phyloP scores from a whole-genome alignment of 1,140 invertebrate species.

The Drosophila pruinosa region DNA sequence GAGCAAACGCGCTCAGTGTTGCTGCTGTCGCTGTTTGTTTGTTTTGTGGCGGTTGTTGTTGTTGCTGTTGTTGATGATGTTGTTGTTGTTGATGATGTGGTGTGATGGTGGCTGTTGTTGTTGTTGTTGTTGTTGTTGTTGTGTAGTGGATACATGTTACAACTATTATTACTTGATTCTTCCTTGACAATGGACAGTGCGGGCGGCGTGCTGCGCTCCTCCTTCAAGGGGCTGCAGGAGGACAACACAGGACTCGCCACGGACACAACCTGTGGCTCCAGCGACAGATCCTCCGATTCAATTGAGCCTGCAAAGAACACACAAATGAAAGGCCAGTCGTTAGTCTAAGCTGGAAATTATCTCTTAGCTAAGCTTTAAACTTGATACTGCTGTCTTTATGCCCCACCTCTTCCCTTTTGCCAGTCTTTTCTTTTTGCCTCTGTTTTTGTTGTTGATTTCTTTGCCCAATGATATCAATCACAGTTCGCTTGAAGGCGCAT shows the following conservation, averaged over 20 bases:
- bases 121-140: conserved; percentile 78
- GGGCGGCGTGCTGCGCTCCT: conserved; percentile 84
- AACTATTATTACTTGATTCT: conserved; percentile 88
- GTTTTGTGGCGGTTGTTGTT: conserved; percentile 60
- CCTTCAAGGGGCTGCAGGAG: conserved; percentile 85
- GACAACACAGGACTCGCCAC: conserved; percentile 83
- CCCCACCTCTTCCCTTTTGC: background rate
- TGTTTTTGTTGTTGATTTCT: background rate
- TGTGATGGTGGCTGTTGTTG: conserved; percentile 71
- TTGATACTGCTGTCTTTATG: conserved; percentile 1
- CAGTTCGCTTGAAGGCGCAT: conserved; percentile 68
- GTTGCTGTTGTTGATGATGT: conserved; percentile 59
- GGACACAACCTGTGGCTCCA: conserved; percentile 84
- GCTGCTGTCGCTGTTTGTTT: conserved; percentile 26
- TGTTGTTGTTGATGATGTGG: conserved; percentile 69
- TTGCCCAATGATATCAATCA: conserved; percentile 65
- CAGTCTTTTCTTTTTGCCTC: background rate
- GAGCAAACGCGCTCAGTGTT: conserved; percentile 61
- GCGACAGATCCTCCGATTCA: conserved; percentile 89
- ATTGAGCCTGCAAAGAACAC: conserved; percentile 89
- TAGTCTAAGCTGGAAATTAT: conserved; percentile 7
- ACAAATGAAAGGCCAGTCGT: background rate
- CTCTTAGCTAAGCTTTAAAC: conserved; percentile 8
- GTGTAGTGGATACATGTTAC: conserved; percentile 86
- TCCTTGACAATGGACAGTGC: conserved; percentile 88